These are phyloP conservation scores for Neopelma chrysocephalum DNA, from an alignment of 2,797 vertebrate genomes.

Conservation along the genomic window DNA sequence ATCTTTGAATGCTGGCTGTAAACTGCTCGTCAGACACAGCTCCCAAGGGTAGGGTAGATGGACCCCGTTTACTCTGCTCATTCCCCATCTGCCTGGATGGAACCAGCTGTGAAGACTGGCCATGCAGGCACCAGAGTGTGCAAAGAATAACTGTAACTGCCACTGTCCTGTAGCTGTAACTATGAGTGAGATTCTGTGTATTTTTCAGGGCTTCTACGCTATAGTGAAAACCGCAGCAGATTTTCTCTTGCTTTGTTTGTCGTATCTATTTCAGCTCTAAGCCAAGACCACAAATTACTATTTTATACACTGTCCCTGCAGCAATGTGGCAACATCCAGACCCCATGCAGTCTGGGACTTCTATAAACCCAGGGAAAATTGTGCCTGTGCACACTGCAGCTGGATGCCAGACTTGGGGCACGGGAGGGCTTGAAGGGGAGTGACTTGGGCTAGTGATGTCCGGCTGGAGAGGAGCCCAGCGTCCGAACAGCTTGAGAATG, in stretches of 20 bases:
- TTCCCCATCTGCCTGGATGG: not conserved
- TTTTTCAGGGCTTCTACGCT: not conserved
- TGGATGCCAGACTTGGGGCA: not conserved
- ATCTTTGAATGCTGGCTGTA: not conserved
- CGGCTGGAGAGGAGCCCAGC: not conserved
- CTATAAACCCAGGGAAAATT: not conserved
- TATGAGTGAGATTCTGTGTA: not conserved
- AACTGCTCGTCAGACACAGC: not conserved
- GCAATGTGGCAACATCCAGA: not conserved
- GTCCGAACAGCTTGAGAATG: not conserved
- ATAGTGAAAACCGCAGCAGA: not conserved
- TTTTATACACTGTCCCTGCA: not conserved
- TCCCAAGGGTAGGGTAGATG: not conserved
- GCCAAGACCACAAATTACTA: conserved; percentile 1
- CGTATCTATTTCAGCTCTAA: not conserved
- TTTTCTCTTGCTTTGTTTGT: not conserved
- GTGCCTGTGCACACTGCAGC: not conserved
- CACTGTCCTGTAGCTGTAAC: not conserved
- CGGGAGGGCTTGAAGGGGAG: not conserved
- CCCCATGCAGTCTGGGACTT: not conserved
- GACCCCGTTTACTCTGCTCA: not conserved
- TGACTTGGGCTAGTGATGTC: not conserved
- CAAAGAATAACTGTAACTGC: not conserved
- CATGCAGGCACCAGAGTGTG: not conserved
- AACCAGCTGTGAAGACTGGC: not conserved